phyloP scores from a whole-genome alignment of 2,113 vertebrate genomes.

The Perca schrenkii region DNA sequence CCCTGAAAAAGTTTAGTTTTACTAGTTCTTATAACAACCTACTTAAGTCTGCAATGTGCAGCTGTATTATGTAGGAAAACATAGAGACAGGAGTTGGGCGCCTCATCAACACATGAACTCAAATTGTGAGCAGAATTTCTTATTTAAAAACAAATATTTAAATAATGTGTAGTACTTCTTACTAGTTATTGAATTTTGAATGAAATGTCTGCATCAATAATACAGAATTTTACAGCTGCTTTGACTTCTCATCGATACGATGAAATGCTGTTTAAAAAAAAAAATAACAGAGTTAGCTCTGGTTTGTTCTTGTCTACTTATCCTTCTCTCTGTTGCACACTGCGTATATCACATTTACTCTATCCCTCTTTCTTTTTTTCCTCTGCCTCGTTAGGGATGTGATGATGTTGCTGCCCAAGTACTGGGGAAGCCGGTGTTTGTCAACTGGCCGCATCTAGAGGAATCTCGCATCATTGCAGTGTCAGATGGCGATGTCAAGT shows the following conservation, averaged over 20 bases:
- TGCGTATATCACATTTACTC: no score
- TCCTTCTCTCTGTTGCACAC: background rate
- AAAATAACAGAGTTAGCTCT: no score
- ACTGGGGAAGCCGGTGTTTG: slow-evolving; percentile 92
- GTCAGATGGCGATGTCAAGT: slow-evolving; percentile 96
- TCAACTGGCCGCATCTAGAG: slow-evolving; percentile 98
- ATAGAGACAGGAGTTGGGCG: background rate
- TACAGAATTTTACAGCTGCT: background rate
- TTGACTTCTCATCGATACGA: background rate
- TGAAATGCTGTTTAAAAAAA: no score
- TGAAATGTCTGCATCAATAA: background rate
- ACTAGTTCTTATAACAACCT: background rate
- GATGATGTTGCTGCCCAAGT: slow-evolving; percentile 86
- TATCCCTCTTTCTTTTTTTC: background rate
- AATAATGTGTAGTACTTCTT: background rate
- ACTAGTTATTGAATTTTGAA: background rate
- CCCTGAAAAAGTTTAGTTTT: background rate
- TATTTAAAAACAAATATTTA: background rate
- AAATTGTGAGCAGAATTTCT: no score
- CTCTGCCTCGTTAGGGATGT: slow-evolving; percentile 78
- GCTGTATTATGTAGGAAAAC: background rate
- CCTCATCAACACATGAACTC: background rate
- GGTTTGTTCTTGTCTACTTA: background rate
- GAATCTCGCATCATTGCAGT: slow-evolving; percentile 94
- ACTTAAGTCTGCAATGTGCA: background rate